These are phyloP conservation scores for Agriopis aurantiaria DNA, from an alignment of 2,888 invertebrate genomes.

Conservation along the genomic window DNA sequence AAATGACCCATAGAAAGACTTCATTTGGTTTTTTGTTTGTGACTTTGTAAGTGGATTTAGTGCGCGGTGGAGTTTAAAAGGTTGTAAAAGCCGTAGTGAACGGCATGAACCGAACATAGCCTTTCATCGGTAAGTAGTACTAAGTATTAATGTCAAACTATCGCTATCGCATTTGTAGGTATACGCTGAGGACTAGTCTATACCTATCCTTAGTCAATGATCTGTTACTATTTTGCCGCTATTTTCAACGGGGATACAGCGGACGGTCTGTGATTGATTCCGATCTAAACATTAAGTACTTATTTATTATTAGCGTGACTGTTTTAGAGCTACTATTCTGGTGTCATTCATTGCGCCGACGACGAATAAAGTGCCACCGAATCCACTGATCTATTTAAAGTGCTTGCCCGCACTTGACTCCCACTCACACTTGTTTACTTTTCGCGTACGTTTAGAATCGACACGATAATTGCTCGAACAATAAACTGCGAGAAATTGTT, in stretches of 20 bases:
- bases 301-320: slow-evolving; percentile 57
- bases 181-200: too few species aligned
- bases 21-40: too few species aligned
- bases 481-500: slow-evolving; percentile 49
- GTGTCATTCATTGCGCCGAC: slow-evolving; percentile 60
- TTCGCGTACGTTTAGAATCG: slow-evolving; percentile 59
- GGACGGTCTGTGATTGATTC: slow-evolving; percentile 45
- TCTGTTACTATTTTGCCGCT: slow-evolving; percentile 42
- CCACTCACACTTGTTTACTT: slow-evolving; percentile 58
- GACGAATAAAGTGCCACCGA: slow-evolving; percentile 46
- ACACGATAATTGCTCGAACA: slow-evolving; percentile 62
- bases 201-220: too few species aligned
- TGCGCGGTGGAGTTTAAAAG: too few species aligned
- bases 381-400: slow-evolving; percentile 66
- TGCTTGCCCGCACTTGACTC: slow-evolving; percentile 62
- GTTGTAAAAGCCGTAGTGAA: too few species aligned
- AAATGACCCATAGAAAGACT: too few species aligned
- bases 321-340: slow-evolving; percentile 67
- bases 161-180: too few species aligned
- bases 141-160: too few species aligned
- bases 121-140: too few species aligned
- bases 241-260: slow-evolving; percentile 39
- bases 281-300: slow-evolving; percentile 52
- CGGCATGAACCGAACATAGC: too few species aligned
- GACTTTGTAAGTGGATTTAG: too few species aligned